phyloP scores from a whole-genome alignment of 2,113 vertebrate species.

The Aix galericulata region DNA sequence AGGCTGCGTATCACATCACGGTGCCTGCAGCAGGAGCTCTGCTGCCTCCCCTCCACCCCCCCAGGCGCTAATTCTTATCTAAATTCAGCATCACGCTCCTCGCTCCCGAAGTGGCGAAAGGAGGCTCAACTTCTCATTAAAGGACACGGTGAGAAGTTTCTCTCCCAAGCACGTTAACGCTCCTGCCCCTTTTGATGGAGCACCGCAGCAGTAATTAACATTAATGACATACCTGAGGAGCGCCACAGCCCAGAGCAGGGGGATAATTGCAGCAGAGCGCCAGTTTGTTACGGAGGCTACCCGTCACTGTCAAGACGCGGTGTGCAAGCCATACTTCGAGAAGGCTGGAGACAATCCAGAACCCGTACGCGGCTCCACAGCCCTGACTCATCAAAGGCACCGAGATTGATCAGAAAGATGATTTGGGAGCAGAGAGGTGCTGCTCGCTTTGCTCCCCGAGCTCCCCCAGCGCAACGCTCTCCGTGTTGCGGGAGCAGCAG shows the following conservation, averaged over 20 bases:
- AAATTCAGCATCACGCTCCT: slow-evolving; percentile 85
- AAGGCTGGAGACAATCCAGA: neutral
- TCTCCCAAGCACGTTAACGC: slow-evolving; percentile 57
- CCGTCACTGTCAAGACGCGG: neutral
- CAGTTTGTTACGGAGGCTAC: neutral
- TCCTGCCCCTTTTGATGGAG: slow-evolving; percentile 26
- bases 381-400: neutral
- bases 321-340: neutral
- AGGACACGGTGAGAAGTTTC: slow-evolving; percentile 53
- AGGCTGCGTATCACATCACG: neutral
- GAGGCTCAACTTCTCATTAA: slow-evolving; percentile 69
- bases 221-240: slow-evolving; percentile 71
- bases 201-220: slow-evolving; percentile 76
- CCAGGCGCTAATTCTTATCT: slow-evolving; percentile 81
- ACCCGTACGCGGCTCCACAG: neutral
- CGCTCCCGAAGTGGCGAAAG: slow-evolving; percentile 43
- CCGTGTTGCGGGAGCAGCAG: neutral
- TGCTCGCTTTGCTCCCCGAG: neutral
- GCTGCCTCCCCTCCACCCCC: neutral
- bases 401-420: neutral
- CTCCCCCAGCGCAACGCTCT: fast-evolving
- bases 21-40: neutral
- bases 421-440: neutral
- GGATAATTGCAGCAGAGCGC: neutral
- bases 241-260: neutral